A percentile compares a stretch with the other conserved stretches of the same genome.
These are phyloP conservation scores for Drosophila serrata DNA, from an alignment of 1,140 invertebrate species.

Conservation along the genomic window DNA sequence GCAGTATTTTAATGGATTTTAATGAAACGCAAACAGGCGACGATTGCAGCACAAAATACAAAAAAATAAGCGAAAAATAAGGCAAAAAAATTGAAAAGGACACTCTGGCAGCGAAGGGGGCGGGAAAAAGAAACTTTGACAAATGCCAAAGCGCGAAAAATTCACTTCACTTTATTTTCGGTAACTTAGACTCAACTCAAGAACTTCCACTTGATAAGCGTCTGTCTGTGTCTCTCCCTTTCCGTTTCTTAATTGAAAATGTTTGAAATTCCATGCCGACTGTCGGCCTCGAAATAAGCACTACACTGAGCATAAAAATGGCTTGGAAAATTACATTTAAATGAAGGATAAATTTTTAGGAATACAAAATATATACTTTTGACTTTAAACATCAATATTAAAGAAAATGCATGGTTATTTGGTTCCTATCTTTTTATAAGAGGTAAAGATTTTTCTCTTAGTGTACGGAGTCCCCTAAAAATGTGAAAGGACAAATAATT, in stretches of 20 bases:
- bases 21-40: conserved; percentile 80
- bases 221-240: conserved; percentile 24
- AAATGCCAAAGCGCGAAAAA: conserved; percentile 82
- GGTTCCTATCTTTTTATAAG: background rate
- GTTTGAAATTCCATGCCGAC: conserved; percentile 79
- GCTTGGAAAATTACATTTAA: background rate
- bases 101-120: conserved; percentile 40
- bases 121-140: conserved; percentile 65
- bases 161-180: conserved; percentile 74
- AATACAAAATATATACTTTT: no score
- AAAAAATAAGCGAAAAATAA: conserved; percentile 22
- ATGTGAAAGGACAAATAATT: conserved; percentile 52
- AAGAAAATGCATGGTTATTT: no score
- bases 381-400: background rate
- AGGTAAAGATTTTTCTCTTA: background rate
- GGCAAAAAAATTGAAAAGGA: conserved; percentile 68
- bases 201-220: conserved; percentile 65
- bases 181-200: conserved; percentile 70
- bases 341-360: fast-evolving
- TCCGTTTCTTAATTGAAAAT: conserved; percentile 77
- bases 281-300: conserved; percentile 39
- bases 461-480: conserved; percentile 1
- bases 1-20: conserved; percentile 84
- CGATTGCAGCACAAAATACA: conserved; percentile 30
- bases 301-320: background rate